Evolutionary conservation across 2,113 vertebrate species (phyloP).

Genomic region (Chelonoidis abingdonii): DNA sequence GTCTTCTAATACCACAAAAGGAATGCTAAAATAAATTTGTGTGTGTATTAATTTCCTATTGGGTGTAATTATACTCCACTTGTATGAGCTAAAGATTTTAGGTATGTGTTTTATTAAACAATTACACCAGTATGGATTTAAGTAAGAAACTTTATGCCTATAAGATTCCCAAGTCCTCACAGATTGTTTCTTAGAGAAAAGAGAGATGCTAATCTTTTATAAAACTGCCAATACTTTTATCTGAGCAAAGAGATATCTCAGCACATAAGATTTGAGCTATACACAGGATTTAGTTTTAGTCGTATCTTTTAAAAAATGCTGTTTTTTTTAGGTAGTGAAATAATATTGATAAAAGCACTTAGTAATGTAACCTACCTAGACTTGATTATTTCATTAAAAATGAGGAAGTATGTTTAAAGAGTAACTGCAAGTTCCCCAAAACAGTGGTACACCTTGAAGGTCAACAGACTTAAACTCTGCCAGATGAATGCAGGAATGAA

Average conservation of each 20-base stretch:
- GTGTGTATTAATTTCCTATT: background rate
- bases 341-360: background rate
- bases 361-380: background rate
- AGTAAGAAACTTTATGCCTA: background rate
- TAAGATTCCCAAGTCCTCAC: background rate
- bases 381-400: background rate
- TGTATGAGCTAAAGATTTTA: background rate
- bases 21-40: background rate
- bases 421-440: background rate
- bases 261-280: background rate
- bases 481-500: background rate
- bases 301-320: background rate
- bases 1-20: background rate
- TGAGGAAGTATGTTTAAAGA: background rate
- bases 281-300: background rate
- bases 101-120: background rate
- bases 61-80: background rate
- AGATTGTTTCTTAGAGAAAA: background rate
- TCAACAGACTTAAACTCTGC: background rate
- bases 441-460: rapidly evolving
- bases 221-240: background rate
- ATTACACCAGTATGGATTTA: background rate
- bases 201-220: background rate
- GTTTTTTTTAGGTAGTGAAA: background rate
- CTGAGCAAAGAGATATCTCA: background rate